Conservation (phyloP, 2,888 invertebrate genomes). For the Eilema griseolum region DNA sequence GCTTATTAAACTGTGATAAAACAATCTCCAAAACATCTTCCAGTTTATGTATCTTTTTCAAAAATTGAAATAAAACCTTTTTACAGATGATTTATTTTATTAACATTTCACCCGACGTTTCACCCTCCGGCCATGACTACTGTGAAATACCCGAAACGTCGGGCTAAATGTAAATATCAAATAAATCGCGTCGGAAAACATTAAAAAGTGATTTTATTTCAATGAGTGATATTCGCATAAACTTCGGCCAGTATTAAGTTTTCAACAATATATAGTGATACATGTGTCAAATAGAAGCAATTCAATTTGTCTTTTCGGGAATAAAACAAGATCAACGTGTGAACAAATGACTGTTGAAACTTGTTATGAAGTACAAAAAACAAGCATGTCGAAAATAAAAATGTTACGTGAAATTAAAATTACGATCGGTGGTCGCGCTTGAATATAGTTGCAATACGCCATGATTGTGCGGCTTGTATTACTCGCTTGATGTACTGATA, state of each 20-base stretch:
- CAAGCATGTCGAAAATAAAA: conserved; percentile 21
- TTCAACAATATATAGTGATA: not conserved
- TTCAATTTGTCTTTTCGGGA: conserved; percentile 2
- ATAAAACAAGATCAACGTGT: conserved; percentile 14
- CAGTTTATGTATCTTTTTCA: not conserved
- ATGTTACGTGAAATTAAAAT: conserved; percentile 25
- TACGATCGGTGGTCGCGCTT: conserved; percentile 14
- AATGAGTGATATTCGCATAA: no score
- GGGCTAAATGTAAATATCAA: no score
- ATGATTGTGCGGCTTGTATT: conserved; percentile 15
- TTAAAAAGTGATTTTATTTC: no score
- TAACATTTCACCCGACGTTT: no score
- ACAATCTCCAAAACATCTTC: not conserved
- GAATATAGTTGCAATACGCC: conserved; percentile 14
- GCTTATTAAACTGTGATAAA: no score
- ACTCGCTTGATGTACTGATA: conserved; percentile 12
- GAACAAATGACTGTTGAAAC: conserved; percentile 15
- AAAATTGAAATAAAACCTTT: not conserved
- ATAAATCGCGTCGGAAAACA: no score
- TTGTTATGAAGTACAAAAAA: conserved; percentile 23
- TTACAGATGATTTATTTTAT: no score
- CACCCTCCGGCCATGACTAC: no score
- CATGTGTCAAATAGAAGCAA: conserved; percentile 7
- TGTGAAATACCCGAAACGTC: no score
- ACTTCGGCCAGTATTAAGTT: not conserved